Base-by-base conservation (phyloP, 2,797 vertebrate genomes). In the Rallus crepitans region DNA sequence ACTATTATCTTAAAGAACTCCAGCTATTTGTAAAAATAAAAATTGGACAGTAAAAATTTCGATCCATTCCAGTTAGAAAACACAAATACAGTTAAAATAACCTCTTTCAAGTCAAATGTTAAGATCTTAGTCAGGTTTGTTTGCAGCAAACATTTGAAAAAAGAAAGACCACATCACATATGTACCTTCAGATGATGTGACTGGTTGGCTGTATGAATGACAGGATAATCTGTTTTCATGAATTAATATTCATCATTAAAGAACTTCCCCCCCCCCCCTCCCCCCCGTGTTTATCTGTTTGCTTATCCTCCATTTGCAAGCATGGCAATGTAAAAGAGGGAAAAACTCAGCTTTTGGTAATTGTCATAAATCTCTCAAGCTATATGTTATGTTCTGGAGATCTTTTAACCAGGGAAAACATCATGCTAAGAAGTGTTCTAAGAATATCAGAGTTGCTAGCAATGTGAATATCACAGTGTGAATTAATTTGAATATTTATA, bases 401-500 rank as follows among this genome's bases (percentile, higher is more conserved):
- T 70, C 23, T 28, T 92, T 90, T 66, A 59, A 31, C 2, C 21
- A 17, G 3, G 4, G 6, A 45, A 82, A 87, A 39, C 61, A 39
- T 2, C 7, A 21, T 21, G 3, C 3, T 64, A 61, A 75, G 42
- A 60, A 13, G 73, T 65, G 17, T 61, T 79, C 53, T 94, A 85
- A 84, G 64, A 91, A 80, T 64, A 84, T 82, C 82, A 94, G 81
- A 55, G 81, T 71, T 92, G 39, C 59, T 95, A 94, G 55, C 47
- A 72, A 24, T 52, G 45, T 86, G 15, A 86, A 81, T 90, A 63
- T 56, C 55, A 85, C 16, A 87, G 33, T 65, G 48, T 86, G 90
- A 95, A 90, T 79, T 61, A 96, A 91, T 95, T 93, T 56, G 52
- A 88, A 65, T 95, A 96, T 96, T 96, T 95, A 33, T 93, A 53